Base-by-base conservation (phyloP, 2,888 invertebrate species). In the Erannis defoliaria region DNA sequence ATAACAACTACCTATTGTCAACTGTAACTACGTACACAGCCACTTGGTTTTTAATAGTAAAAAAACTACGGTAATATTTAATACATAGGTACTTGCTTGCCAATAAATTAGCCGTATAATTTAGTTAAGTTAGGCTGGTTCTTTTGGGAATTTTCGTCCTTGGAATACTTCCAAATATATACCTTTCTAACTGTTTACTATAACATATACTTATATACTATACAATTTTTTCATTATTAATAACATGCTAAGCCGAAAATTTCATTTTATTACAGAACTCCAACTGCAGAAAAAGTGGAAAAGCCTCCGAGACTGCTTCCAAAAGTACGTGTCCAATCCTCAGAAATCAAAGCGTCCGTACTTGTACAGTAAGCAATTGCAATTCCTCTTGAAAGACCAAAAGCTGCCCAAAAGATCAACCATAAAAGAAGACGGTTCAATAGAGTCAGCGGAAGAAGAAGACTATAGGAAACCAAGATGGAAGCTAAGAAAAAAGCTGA, bases 261-360 rank as follows among this genome's bases (percentile, higher is more conserved):
- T n/a, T 1, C 12, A 21, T 48, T 63, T 71, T 71, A 55, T 88
- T 85, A 59, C 85, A 93, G 93, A 90, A 77, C 74, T 90, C 5
- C 90, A 92, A 73, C 79, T 93, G 6, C 91, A 92, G 72, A 92
- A 90, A 76, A 93, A 92, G 79, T 93, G 92, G 92, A 93, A 92
- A 67, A 88, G 92, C 68, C 86, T 92, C 12, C 76, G 90, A 26
- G 93, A 93, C 64, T 88, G 88, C 66, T 92, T 86, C 64, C 84
- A 85, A 62, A 91, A 91, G 62, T 90, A 88, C 73, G 53, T 86
- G 26, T 64, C 76, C 1, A 84, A 90, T 56, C 90, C 90, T 1
- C 80, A 77, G 14, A 81, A 83, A 73, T 85, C 85, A 5, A 85
- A 76, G 64, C 79, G 84, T 12, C 91, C 92, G 0, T 93, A 93